These are phyloP conservation scores for Rhopalosiphum maidis DNA, from an alignment of 1,140 invertebrate genomes.

Conservation along the genomic window DNA sequence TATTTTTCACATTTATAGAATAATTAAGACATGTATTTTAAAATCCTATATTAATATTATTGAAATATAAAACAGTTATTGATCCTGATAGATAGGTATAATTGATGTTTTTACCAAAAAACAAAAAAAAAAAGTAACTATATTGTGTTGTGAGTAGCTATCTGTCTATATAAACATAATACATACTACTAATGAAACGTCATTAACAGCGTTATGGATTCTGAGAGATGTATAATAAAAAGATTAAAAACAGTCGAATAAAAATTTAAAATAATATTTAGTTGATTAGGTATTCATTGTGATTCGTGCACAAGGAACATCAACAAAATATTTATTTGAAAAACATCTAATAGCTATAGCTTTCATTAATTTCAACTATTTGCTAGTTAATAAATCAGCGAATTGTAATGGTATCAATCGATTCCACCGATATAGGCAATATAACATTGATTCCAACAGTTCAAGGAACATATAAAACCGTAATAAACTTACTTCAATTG, in stretches of 20 bases:
- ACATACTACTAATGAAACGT: not conserved
- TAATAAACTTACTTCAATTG: no score
- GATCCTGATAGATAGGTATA: not conserved
- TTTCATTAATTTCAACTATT: not conserved
- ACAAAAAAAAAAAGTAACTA: no score
- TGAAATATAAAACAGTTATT: not conserved
- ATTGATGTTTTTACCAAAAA: no score
- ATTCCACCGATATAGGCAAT: not conserved
- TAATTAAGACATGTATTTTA: not conserved
- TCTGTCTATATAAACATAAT: not conserved
- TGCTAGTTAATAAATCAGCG: not conserved
- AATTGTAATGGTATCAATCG: not conserved
- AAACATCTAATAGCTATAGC: not conserved
- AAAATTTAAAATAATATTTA: not conserved
- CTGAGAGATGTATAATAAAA: not conserved
- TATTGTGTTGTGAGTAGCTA: not conserved
- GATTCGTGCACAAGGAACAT: not conserved
- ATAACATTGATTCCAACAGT: not conserved
- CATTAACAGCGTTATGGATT: not conserved
- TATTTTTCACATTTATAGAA: not conserved
- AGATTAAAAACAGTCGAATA: not conserved
- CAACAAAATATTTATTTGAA: not conserved
- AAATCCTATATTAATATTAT: not conserved
- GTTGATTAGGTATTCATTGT: not conserved
- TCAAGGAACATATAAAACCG: not conserved